A percentile compares a stretch with the other conserved stretches of the same genome.
These are phyloP conservation scores for Caenorhabditis sp. DNA, from an alignment of 2,888 invertebrate genomes.

Conservation along the genomic window DNA sequence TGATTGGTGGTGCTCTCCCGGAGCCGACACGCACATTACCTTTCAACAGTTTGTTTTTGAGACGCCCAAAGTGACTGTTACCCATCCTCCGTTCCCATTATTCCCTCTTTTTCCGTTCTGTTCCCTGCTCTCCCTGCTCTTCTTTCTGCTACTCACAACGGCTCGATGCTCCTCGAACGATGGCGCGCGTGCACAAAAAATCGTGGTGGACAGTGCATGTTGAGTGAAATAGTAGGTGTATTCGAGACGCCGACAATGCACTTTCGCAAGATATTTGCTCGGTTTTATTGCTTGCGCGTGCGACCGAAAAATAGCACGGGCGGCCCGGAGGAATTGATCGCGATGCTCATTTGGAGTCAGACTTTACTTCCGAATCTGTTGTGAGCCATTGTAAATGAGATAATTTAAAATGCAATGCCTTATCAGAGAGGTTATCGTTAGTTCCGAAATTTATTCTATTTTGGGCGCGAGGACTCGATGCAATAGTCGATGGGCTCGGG, in stretches of 20 bases:
- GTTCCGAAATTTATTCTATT: conserved; percentile 14
- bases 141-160: not conserved
- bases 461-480: conserved; percentile 24
- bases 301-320: conserved; percentile 45
- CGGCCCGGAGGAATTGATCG: conserved; percentile 28
- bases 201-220: conserved; percentile 58
- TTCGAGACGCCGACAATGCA: conserved; percentile 32
- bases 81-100: not conserved
- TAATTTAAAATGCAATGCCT: too few relatives aligned
- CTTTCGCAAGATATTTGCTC: conserved; percentile 52
- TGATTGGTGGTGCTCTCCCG: too few relatives aligned
- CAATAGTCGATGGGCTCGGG: conserved; percentile 22
- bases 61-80: too few relatives aligned
- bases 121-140: not conserved
- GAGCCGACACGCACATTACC: too few relatives aligned
- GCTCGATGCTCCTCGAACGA: conserved; percentile 12
- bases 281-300: conserved; percentile 52
- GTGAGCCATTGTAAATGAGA: too few relatives aligned
- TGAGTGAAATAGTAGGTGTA: conserved; percentile 20
- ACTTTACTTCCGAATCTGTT: not conserved
- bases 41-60: too few relatives aligned
- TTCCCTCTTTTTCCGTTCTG: not conserved
- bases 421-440: not conserved
- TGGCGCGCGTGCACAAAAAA: conserved; percentile 56
- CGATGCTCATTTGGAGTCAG: conserved; percentile 20